Percentiles rank a stretch among this genome's conserved stretches.
Evolutionary conservation across 2,888 invertebrate species (phyloP).

Genomic region (Electrophaes corylata): DNA sequence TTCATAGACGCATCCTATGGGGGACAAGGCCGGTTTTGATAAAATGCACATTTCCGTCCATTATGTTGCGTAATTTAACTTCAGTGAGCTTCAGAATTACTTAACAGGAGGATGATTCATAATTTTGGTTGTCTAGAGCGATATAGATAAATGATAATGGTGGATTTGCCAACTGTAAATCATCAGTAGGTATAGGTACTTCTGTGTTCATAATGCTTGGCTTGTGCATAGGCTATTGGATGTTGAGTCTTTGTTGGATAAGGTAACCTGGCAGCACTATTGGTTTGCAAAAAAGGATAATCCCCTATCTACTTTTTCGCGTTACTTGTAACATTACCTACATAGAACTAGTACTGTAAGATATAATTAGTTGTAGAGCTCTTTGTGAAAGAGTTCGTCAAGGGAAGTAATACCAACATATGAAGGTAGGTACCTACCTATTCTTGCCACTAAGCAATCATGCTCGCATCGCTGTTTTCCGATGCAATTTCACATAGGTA

Average conservation of each 20-base stretch:
- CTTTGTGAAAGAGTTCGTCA: too few relatives aligned
- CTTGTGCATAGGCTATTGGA: neutral
- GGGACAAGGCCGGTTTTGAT: conserved; percentile 41
- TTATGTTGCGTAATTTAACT: conserved; percentile 31
- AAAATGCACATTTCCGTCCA: conserved; percentile 41
- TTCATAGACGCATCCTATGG: conserved; percentile 32
- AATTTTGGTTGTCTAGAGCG: conserved; percentile 25
- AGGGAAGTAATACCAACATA: too few relatives aligned
- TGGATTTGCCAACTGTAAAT: conserved; percentile 9
- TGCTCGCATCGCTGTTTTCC: too few relatives aligned
- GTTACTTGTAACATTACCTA: too few relatives aligned
- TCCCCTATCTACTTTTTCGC: too few relatives aligned
- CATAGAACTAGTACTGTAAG: too few relatives aligned
- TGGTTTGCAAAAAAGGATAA: neutral
- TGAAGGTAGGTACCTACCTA: too few relatives aligned
- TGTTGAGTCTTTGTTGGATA: neutral
- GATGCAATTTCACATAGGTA: too few relatives aligned
- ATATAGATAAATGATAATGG: conserved; percentile 29
- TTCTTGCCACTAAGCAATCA: too few relatives aligned
- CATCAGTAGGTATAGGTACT: too few relatives aligned
- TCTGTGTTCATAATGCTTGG: conserved; percentile 5
- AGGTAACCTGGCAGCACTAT: neutral
- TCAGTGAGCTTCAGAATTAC: conserved; percentile 22
- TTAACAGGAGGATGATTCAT: conserved; percentile 33
- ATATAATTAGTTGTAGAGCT: too few relatives aligned